A percentile compares a stretch with the other conserved stretches of the same genome.
phyloP scores from a whole-genome alignment of 2,113 vertebrate genomes.

The Xenus cinereus region DNA sequence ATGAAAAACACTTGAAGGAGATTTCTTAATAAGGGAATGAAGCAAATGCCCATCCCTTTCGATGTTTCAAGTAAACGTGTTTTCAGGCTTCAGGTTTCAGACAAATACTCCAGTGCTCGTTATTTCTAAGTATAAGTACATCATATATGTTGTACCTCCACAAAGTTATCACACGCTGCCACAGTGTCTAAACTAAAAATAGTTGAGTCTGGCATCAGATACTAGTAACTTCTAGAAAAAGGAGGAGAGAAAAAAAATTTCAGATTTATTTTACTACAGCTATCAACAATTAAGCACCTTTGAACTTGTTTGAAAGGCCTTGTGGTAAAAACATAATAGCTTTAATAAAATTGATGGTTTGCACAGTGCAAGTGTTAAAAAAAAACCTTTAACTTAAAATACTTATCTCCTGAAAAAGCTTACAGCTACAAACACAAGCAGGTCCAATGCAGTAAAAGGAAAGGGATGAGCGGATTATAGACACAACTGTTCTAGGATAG shows the following conservation, averaged over 20 bases:
- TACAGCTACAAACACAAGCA: not conserved
- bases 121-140: not conserved
- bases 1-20: not conserved
- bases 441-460: not conserved
- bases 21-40: not conserved
- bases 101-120: not conserved
- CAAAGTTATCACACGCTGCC: not conserved
- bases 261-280: not conserved
- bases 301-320: not conserved
- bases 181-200: not conserved
- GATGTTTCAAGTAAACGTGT: not conserved
- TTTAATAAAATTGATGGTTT: not conserved
- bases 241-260: not conserved
- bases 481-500: not conserved
- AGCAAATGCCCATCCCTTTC: not conserved
- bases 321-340: not conserved
- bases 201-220: not conserved
- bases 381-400: not conserved
- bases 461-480: not conserved
- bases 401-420: not conserved
- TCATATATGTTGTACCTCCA: not conserved
- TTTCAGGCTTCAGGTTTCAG: not conserved
- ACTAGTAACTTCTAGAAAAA: not conserved
- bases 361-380: not conserved
- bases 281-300: not conserved